Conservation (phyloP, 2,888 invertebrate species). For the Nezara viridula region DNA sequence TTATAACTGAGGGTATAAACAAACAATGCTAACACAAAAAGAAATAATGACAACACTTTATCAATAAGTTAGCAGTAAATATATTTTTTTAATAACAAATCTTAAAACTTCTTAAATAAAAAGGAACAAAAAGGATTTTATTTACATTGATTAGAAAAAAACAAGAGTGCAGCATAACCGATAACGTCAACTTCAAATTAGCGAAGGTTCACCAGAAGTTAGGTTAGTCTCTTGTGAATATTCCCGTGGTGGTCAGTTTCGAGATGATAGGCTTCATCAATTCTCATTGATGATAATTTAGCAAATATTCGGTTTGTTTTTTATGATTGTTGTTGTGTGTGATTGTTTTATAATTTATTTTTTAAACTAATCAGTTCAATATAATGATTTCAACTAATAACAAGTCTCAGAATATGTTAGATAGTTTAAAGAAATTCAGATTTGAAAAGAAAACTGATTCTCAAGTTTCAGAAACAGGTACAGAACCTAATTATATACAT, state of each 20-base stretch:
- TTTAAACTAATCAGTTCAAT: not conserved
- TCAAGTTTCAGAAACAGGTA: constrained; percentile 22
- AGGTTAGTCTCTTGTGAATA: constrained; percentile 34
- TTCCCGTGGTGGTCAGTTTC: constrained; percentile 23
- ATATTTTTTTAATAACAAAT: not conserved
- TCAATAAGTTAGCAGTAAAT: not conserved
- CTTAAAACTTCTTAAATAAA: not conserved
- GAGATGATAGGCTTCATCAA: constrained; percentile 16
- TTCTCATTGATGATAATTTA: not conserved
- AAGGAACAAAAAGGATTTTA: not conserved
- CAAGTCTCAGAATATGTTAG: constrained; percentile 69
- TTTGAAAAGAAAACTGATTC: constrained; percentile 75
- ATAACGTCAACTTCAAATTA: constrained; percentile 48
- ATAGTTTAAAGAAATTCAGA: constrained; percentile 78
- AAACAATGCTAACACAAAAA: constrained; percentile 5
- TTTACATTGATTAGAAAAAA: constrained; percentile 18
- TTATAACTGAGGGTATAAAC: constrained; percentile 6
- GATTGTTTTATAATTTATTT: constrained; percentile 44
- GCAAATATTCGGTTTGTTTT: constrained; percentile 11
- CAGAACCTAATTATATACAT: not conserved
- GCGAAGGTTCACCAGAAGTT: not conserved
- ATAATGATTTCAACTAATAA: constrained; percentile 60
- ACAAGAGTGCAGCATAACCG: constrained; percentile 11
- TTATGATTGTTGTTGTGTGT: not conserved
- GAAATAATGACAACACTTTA: not conserved